Base-by-base conservation (phyloP, 2,888 invertebrate genomes). In the Caenorhabditis drosophilae region DNA sequence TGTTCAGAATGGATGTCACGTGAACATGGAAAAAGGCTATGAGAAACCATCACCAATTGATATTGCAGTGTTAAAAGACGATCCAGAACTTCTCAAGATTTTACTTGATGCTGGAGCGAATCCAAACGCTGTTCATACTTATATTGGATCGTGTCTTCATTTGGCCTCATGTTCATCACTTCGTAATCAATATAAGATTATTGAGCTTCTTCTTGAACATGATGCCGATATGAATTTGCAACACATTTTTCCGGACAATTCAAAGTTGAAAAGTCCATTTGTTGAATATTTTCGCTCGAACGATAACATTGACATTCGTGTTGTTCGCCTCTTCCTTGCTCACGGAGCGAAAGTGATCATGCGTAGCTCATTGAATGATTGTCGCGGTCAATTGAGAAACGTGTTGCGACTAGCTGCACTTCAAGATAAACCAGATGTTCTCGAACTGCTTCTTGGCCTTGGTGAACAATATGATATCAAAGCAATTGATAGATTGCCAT, bases 11-110 rank as follows among this genome's bases (percentile, higher is more conserved):
- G 92, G 92, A 0, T 92, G 92, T 0, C 87, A 87, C 26, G 87
- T 91, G 2, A 89, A 89, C 83, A 88, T 86, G 85, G 84, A 86
- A 25, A 60, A 60, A 20, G 87, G 88, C 26, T 89, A 89, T 78
- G 87, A 88, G 73, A 90, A 90, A 81, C 90, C 91, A 0, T 90
- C 91, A 50, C 90, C 92, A 0, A 85, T 94, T 41, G 92, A 93
- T 84, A 87, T 92, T 69, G 91, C 93, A 0, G 91, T 93, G 51
- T 84, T 92, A 20, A 82, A 79, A 45, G 86, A 85, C 61, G 80
- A 84, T 44, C 68, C 71, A 2, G 55, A 66, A 4, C 63, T 81
- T 31, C 38, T 76, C 15, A 67, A 70, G 57, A 72, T 84, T 35
- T 64, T 86, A 23, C 77, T 88, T 46, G 84, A 85, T 31, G 80